These are phyloP conservation scores for Malachius bipustulatus DNA, from an alignment of 2,888 invertebrate species.

Conservation along the genomic window DNA sequence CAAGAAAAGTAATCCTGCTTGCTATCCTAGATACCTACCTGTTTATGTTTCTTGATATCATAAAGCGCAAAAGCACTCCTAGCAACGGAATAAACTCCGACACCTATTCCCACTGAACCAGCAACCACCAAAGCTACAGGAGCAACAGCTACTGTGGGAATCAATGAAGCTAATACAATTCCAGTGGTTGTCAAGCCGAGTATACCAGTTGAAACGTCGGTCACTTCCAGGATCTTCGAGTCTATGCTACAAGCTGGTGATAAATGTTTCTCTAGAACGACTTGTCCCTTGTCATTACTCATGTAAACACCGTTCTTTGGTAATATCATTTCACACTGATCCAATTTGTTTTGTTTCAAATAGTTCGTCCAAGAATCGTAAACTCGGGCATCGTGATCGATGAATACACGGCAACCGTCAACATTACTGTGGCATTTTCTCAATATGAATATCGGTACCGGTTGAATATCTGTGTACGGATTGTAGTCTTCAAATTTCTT, in stretches of 20 bases:
- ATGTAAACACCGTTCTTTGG: conserved; percentile 40
- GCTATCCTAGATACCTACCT: conserved; percentile 26
- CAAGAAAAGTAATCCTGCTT: too few species aligned
- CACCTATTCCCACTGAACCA: conserved; percentile 20
- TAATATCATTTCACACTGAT: conserved; percentile 43
- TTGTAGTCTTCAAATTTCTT: conserved; percentile 28
- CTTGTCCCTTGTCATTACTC: conserved; percentile 25
- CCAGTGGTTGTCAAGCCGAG: conserved; percentile 36
- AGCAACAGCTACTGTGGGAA: conserved; percentile 41
- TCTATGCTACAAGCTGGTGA: conserved; percentile 30
- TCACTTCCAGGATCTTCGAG: conserved; percentile 22
- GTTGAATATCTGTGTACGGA: conserved; percentile 26
- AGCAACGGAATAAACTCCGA: conserved; percentile 42
- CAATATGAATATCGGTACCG: conserved; percentile 30
- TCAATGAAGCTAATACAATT: conserved; percentile 41
- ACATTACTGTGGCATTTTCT: conserved; percentile 27
- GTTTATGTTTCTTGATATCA: conserved; percentile 41
- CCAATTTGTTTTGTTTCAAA: conserved; percentile 40
- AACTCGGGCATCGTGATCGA: conserved; percentile 35
- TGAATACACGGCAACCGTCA: conserved; percentile 27
- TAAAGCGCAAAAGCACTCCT: conserved; percentile 40
- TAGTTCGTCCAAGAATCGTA: conserved; percentile 45
- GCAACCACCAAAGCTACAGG: conserved; percentile 39
- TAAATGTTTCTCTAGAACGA: conserved; percentile 24
- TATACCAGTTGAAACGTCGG: conserved; percentile 20